Base-by-base conservation (phyloP, 2,113 vertebrate genomes). In the Picathartes gymnocephalus region DNA sequence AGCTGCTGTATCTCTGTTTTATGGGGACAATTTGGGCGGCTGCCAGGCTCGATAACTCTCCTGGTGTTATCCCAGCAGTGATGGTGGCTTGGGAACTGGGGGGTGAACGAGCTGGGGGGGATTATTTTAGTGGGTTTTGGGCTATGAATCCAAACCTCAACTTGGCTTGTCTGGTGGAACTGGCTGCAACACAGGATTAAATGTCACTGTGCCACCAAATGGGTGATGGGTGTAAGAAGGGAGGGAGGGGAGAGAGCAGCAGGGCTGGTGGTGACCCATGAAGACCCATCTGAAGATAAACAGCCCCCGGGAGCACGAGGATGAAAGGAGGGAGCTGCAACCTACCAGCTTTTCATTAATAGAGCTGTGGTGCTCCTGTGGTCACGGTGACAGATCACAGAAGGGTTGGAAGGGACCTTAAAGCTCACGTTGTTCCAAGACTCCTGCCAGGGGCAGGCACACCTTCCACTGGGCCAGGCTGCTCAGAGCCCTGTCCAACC, bases 21-120 rank as follows among this genome's bases (percentile, higher is more conserved):
- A 62, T 86, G 58, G 66, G 81, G 85, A 35, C 70, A 79, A 45
- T 90, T 57, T 90, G 93, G 72, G 79, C 44, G 28, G 39, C 10
- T 84, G 84, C 78, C 93, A 90, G 65, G 30, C 13, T 45, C 1
- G 0, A 0, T 2, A 62, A 68, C 60, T 71, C 35, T 91, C 60
- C 73, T 57, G 71, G 71, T n/a, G 48, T 53, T 51, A 64, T 11
- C 70, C 14, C 66, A 66, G 79, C 62, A 57, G 57, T 6, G 45
- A 71, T 48, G 56, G 68, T 21, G 50, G 25, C 44, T 76, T 64
- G 54, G n/a, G 50, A 76, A 82, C 21, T 15, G 20, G 25, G 72
- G n/a, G 6, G 4, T 45, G n/a, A 65, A 65, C 27, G 48, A 56
- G 53, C 45, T 79, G 70, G 57, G 24, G 40, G 39, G 40, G 15